These are phyloP conservation scores for Pterocles gutturalis DNA, from an alignment of 2,113 vertebrate species.

Conservation along the genomic window DNA sequence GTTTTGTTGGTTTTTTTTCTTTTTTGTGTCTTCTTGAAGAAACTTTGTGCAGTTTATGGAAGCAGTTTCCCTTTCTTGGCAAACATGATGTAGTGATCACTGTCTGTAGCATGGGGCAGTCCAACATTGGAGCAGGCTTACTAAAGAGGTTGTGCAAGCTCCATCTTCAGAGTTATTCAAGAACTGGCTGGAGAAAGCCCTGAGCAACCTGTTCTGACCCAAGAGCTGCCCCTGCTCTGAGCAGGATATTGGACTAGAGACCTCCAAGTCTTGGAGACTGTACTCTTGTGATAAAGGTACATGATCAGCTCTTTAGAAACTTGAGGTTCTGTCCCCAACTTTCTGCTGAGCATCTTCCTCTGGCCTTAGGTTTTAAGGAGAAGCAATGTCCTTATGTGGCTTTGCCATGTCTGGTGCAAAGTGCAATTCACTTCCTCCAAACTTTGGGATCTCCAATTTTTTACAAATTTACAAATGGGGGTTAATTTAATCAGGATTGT, in stretches of 20 bases:
- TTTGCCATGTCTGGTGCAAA: background rate
- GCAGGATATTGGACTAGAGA: background rate
- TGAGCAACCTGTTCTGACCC: background rate
- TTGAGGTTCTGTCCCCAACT: background rate
- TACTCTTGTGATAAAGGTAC: background rate
- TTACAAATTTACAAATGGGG: background rate
- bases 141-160: background rate
- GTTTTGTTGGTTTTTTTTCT: background rate
- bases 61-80: background rate
- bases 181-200: background rate
- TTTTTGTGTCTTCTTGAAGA: background rate
- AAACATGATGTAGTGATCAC: rapidly evolving
- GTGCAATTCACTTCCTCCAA: background rate
- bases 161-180: background rate
- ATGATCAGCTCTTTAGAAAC: background rate
- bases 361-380: background rate
- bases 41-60: background rate
- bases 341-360: background rate
- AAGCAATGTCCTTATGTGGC: background rate
- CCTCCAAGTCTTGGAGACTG: background rate
- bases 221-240: background rate
- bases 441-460: background rate
- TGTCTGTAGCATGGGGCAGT: background rate
- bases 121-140: background rate
- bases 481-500: background rate